Evolutionary conservation across 2,797 vertebrate species (phyloP).

Genomic region (Taeniopygia guttata): DNA sequence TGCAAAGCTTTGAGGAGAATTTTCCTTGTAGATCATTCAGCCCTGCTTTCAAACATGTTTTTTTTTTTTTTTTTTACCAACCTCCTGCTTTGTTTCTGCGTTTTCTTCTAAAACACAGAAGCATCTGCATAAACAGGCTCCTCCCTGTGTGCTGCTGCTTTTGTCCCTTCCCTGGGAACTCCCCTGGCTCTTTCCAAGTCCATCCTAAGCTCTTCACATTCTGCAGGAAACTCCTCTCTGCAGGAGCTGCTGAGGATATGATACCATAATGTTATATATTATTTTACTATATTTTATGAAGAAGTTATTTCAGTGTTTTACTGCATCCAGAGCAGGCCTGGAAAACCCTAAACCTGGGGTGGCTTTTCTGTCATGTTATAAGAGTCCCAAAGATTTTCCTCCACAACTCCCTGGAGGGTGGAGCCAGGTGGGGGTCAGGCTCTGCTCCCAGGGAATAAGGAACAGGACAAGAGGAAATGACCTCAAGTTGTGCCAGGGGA

Average conservation of each 20-base stretch:
- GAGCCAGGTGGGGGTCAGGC: rapidly evolving
- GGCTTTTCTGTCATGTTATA: not conserved
- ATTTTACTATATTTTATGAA: not conserved
- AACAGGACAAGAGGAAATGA: not conserved
- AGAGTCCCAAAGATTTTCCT: not conserved
- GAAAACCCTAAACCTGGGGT: not conserved
- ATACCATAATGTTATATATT: not conserved
- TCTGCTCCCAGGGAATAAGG: not conserved
- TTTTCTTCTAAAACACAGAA: not conserved
- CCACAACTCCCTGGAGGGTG: not conserved
- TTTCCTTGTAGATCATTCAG: not conserved
- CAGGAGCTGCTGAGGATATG: not conserved
- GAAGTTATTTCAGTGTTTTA: not conserved
- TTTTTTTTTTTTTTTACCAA: not conserved
- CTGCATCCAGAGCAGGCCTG: not conserved
- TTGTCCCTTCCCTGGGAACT: not conserved
- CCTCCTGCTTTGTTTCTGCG: not conserved
- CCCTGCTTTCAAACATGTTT: rapidly evolving
- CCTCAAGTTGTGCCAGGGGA: not conserved
- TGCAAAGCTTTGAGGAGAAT: not conserved
- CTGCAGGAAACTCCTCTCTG: not conserved
- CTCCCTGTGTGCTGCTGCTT: not conserved
- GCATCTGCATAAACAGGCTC: not conserved
- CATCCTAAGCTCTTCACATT: not conserved
- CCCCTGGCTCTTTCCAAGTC: not conserved